Evolutionary conservation across 2,888 invertebrate genomes (phyloP).

Genomic region (Stenolophus ochropezus): DNA sequence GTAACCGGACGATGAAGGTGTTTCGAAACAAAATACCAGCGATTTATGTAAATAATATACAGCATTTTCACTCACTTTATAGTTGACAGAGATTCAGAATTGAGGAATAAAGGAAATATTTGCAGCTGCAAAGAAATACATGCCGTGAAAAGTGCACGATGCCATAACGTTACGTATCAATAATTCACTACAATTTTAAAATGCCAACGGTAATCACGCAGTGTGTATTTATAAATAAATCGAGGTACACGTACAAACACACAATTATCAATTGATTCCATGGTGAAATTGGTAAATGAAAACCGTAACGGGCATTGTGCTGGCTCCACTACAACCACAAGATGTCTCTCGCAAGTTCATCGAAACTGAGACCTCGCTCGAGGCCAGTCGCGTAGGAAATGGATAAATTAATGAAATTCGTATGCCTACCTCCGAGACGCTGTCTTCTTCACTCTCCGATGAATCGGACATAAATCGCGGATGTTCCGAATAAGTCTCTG

Average conservation of each 20-base stretch:
- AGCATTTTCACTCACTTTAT: slow-evolving; percentile 10
- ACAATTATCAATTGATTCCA: slow-evolving; percentile 47
- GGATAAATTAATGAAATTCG: slow-evolving; percentile 64
- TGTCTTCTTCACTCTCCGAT: slow-evolving; percentile 97
- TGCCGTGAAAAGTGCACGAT: slow-evolving; percentile 25
- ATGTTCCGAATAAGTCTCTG: slow-evolving; percentile 90
- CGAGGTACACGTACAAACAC: slow-evolving; percentile 32
- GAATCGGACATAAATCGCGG: slow-evolving; percentile 94
- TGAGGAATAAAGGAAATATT: slow-evolving; percentile 37
- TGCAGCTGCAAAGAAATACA: slow-evolving; percentile 35
- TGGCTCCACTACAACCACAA: slow-evolving; percentile 72
- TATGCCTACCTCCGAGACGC: slow-evolving; percentile 92
- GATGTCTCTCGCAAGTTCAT: slow-evolving; percentile 82
- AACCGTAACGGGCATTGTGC: slow-evolving; percentile 61
- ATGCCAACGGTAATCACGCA: slow-evolving; percentile 26
- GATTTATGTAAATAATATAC: slow-evolving; percentile 18
- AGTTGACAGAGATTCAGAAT: neutral
- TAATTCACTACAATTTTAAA: slow-evolving; percentile 37
- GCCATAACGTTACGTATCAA: slow-evolving; percentile 45
- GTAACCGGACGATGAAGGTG: slow-evolving; percentile 28
- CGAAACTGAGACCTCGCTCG: slow-evolving; percentile 72
- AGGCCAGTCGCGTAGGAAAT: slow-evolving; percentile 67
- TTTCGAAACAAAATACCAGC: slow-evolving; percentile 19
- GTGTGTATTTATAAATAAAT: slow-evolving; percentile 53
- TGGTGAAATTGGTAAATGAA: slow-evolving; percentile 57